Evolutionary conservation across 2,888 invertebrate species (phyloP).

Genomic region (Drosophila histrio): DNA sequence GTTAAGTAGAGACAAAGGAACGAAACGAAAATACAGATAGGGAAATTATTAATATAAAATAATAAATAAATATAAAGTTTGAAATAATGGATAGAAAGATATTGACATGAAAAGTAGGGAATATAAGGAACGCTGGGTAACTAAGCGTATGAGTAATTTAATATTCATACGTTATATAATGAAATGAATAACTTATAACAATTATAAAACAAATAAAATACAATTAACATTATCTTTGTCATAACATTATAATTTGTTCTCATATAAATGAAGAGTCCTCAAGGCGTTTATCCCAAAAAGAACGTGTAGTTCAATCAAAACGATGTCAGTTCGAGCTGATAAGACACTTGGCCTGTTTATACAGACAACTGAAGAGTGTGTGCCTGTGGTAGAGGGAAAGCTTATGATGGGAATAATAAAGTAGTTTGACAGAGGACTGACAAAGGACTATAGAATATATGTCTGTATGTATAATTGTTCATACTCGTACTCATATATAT

Average conservation of each 20-base stretch:
- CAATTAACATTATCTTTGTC: not conserved
- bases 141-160: not conserved
- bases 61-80: not conserved
- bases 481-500: conserved; percentile 8
- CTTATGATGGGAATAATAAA: conserved; percentile 29
- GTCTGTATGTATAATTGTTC: not conserved
- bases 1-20: not conserved
- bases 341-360: conserved; percentile 4
- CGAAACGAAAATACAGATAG: not conserved
- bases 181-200: not conserved
- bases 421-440: conserved; percentile 15
- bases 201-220: not conserved
- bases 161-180: not conserved
- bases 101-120: not conserved
- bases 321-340: not conserved
- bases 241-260: not conserved
- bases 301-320: conserved; percentile 1
- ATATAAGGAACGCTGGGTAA: not conserved
- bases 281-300: conserved; percentile 13
- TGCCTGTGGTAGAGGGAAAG: not conserved
- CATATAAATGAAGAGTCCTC: not conserved
- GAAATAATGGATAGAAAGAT: too few relatives aligned
- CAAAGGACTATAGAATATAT: conserved; percentile 7
- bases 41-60: not conserved
- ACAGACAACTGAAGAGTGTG: conserved; percentile 1